Evolutionary conservation across 1,140 invertebrate genomes (phyloP).

Genomic region (Leptinotarsa undecemlineata): DNA sequence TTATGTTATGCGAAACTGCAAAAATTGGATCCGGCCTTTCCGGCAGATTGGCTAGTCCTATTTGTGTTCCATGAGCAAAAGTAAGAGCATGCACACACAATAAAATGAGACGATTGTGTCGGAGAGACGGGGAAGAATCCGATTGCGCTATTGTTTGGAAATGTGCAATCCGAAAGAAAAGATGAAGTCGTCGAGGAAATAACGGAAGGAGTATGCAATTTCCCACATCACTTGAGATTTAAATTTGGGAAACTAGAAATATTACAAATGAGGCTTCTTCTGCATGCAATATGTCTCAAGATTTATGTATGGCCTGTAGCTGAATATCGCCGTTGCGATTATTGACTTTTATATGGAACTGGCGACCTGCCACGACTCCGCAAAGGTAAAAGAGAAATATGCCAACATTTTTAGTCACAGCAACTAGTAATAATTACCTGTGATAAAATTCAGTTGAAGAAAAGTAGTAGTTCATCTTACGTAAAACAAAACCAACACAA

Average conservation of each 20-base stretch:
- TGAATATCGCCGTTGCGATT: no score
- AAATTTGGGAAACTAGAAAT: background rate
- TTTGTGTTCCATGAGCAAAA: slow-evolving; percentile 27
- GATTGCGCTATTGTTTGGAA: slow-evolving; percentile 21
- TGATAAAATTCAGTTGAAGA: no score
- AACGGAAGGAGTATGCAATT: slow-evolving; percentile 4
- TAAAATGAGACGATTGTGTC: slow-evolving; percentile 14
- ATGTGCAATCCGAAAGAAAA: slow-evolving; percentile 3
- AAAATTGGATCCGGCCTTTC: slow-evolving; percentile 30
- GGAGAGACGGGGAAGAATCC: background rate
- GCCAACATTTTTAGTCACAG: no score
- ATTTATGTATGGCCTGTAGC: no score
- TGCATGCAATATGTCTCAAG: no score
- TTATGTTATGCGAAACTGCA: slow-evolving; percentile 30
- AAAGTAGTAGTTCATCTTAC: no score
- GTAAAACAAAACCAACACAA: no score
- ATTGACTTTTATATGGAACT: no score
- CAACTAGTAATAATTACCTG: no score
- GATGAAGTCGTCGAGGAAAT: slow-evolving; percentile 8
- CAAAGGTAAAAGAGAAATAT: no score
- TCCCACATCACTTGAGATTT: slow-evolving; percentile 19
- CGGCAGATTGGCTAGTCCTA: slow-evolving; percentile 23
- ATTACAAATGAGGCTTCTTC: background rate
- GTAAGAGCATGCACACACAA: slow-evolving; percentile 21
- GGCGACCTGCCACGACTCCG: no score